Evolutionary conservation across 2,113 vertebrate genomes (phyloP), one percentile per base, ranked within the genome.

Genomic region (Campylorhamphus procurvoides): DNA sequence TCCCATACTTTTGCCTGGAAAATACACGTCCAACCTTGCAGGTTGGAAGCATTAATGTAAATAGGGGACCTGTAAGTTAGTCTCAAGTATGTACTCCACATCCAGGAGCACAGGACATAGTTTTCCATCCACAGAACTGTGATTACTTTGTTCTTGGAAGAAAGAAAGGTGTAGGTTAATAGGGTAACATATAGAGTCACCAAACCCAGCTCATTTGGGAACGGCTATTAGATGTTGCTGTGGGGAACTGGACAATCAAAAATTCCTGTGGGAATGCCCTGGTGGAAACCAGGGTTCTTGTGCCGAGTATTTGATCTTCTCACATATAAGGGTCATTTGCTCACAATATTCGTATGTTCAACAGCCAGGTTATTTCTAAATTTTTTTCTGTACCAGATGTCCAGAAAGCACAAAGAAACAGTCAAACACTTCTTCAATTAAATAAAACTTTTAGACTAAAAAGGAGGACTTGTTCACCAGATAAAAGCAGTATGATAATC

Each of bases 331-430:
- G 63, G 82, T 90, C 85, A 85, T 73, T 95, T 60, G 31, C 55
- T 90, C 67, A 55, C 59, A 83, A 24, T 77, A 85, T 88, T 72
- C 94, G 90, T 75, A 59, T 77, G 68, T 71, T 92, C 55, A 86
- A 76, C 75, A 97, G 82, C 17, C 19, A 40, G 82, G 29, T 7
- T 33, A 14, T 50, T 12, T 24, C 40, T 40, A 40, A 12, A 12
- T 90, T 20, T 12, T 59, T 37, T 76, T 17, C 40, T 28, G 14
- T 62, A 58, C 67, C 92, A 89, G 72, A 93, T 96, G 94, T 94
- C 50, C 50, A 63, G 24, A 84, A 59, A 67, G 72, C 33, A 75
- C 47, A 89, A 82, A 68, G 35, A 87, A 77, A 66, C 20, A 88
- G 12, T 18, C 14, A 53, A 88, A 73, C 5, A 66, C 50, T 79